phyloP scores from a whole-genome alignment of 2,113 vertebrate species.

The Paratilapia polleni region DNA sequence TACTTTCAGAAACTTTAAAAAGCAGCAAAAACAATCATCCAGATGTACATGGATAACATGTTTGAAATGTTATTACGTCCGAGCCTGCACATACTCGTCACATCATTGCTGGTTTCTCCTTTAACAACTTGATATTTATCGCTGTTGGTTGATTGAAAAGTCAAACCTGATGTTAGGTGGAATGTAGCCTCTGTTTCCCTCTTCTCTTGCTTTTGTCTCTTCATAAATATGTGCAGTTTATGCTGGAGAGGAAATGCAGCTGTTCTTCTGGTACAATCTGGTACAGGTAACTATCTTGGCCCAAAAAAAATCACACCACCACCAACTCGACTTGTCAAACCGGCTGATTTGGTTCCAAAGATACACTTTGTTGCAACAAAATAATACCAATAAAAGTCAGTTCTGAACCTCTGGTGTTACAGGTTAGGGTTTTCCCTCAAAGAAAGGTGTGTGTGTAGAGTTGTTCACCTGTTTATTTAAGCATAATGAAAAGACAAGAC shows the following conservation, averaged over 20 bases:
- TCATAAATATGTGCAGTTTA: slow-evolving; percentile 5
- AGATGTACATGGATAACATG: slow-evolving; percentile 2
- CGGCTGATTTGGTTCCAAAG: not conserved
- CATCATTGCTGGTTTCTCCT: slow-evolving; percentile 30
- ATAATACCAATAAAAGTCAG: not conserved
- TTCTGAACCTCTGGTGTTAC: not conserved
- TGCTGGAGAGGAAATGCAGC: slow-evolving; percentile 2
- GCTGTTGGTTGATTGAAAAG: slow-evolving; percentile 9
- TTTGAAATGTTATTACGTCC: slow-evolving; percentile 8
- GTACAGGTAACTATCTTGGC: too few species aligned
- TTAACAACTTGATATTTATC: slow-evolving; percentile 35
- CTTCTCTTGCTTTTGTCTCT: slow-evolving; percentile 14
- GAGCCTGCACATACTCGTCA: slow-evolving; percentile 27
- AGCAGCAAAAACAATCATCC: slow-evolving; percentile 29
- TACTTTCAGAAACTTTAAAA: not conserved
- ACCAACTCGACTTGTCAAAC: not conserved
- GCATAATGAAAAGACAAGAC: slow-evolving; percentile 25
- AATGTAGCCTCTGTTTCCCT: slow-evolving; percentile 46
- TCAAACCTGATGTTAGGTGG: slow-evolving; percentile 25
- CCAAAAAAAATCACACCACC: not conserved
- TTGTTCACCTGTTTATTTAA: not conserved
- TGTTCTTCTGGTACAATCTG: slow-evolving; percentile 9
- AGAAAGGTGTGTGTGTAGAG: not conserved
- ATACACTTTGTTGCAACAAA: not conserved
- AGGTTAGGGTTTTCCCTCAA: not conserved